Evolutionary conservation across 2,888 invertebrate genomes (phyloP).

Genomic region (Corbicula japonica): DNA sequence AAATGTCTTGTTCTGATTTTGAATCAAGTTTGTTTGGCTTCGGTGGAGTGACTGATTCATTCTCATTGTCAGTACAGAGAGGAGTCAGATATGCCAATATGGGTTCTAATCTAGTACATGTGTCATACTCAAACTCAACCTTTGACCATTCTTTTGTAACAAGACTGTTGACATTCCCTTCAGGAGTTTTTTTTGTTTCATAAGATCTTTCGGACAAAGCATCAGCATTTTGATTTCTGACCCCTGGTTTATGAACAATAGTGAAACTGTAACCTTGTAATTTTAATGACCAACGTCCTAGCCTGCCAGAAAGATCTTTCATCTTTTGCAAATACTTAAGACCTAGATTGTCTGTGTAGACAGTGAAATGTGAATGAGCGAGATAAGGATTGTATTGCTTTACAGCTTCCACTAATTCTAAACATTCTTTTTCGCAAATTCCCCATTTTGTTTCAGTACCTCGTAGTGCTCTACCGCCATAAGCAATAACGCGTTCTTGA

Average conservation of each 20-base stretch:
- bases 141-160: neutral
- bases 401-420: conserved; percentile 64
- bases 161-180: neutral
- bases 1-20: neutral
- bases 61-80: neutral
- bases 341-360: conserved; percentile 57
- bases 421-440: conserved; percentile 56
- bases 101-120: neutral
- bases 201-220: neutral
- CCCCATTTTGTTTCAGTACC: conserved; percentile 46
- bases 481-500: conserved; percentile 55
- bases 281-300: conserved; percentile 59
- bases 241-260: conserved; percentile 47
- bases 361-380: conserved; percentile 38
- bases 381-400: conserved; percentile 52
- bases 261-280: conserved; percentile 61
- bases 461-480: conserved; percentile 46
- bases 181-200: neutral
- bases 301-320: conserved; percentile 46
- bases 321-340: conserved; percentile 46
- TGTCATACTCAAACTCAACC: neutral
- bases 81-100: conserved; percentile 8
- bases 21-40: conserved; percentile 1
- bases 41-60: neutral
- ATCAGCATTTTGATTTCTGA: conserved; percentile 53